Evolutionary conservation across 2,888 invertebrate genomes (phyloP), one percentile per base, ranked within the genome.

Genomic region (Drosophila hamatofila): DNA sequence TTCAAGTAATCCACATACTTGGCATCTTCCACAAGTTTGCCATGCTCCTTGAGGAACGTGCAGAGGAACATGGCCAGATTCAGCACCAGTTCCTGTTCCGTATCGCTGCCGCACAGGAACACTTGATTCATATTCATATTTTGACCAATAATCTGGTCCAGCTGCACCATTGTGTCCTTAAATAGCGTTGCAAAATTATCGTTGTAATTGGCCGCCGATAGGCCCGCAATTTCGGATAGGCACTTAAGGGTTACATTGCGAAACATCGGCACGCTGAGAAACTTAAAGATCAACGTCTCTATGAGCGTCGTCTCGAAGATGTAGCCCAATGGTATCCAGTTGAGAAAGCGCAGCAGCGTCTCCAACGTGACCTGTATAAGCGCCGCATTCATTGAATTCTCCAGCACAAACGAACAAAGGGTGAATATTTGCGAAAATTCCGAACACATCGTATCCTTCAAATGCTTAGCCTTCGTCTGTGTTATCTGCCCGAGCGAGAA

Each of bases 281-380:
- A 99, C 95, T 98, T 99, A 92, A 96, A 97, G 91, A 98, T 97
- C 62, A 99, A 94, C 61, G 98, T 98, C 88, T 96, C 96, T 88
- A 99, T 98, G 63, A 99, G 94, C 92, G 98, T 97, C 82, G 99
- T 99, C 94, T 99, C 99, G 94, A 99, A 99, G 92, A 99, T 99
- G 93, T 99, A 99, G 14, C 99, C 99, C 74, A 99, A 94, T n/a
- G 99, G 99, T 91, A 99, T 99, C 99, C 99, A 99, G 92, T 99
- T 99, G 46, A 99, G 94, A 94, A 99, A 99, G 92, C 98, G 95
- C 81, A 99, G 94, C 64, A 99, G 94, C 4, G 99, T 99, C 92
- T 99, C 98, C 78, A 99, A 94, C 0, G 99, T 99, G 5, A 98
- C 97, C 56, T 97, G 97, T 64, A 99, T 98, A 70, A 99, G 94